These are phyloP conservation scores for Drosophila borealis DNA, from an alignment of 2,888 invertebrate species.

Conservation along the genomic window DNA sequence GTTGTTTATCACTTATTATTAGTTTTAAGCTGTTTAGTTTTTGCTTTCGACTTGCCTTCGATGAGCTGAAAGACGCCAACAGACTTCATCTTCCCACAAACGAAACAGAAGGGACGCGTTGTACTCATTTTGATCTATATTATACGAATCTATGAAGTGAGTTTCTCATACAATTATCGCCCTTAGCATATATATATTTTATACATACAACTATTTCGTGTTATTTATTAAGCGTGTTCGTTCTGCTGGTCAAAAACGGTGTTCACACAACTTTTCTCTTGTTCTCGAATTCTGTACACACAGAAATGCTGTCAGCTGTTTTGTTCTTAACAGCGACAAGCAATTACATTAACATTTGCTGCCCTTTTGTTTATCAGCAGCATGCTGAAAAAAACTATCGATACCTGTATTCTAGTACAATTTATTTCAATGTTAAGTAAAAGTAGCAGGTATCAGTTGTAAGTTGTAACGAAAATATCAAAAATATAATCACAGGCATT, in stretches of 20 bases:
- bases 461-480: background rate
- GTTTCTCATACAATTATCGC: background rate
- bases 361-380: slow-evolving; percentile 5
- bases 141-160: background rate
- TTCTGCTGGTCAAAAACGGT: background rate
- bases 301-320: slow-evolving; percentile 30
- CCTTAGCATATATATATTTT: background rate
- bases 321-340: slow-evolving; percentile 12
- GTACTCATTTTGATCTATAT: slow-evolving; percentile 28
- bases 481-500: too few relatives aligned
- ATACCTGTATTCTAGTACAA: background rate
- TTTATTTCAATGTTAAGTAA: background rate
- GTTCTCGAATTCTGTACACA: slow-evolving; percentile 45
- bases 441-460: background rate
- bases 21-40: background rate
- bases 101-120: slow-evolving; percentile 60
- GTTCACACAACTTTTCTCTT: slow-evolving; percentile 15
- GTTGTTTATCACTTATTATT: background rate
- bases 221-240: background rate
- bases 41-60: slow-evolving; percentile 17
- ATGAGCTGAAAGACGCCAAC: slow-evolving; percentile 67
- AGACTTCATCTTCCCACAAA: slow-evolving; percentile 65
- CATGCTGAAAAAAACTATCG: background rate
- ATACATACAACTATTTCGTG: slow-evolving; percentile 2
- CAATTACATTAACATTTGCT: slow-evolving; percentile 7